Base-by-base conservation (phyloP, 2,888 invertebrate species). In the Drosophila mimetica region DNA sequence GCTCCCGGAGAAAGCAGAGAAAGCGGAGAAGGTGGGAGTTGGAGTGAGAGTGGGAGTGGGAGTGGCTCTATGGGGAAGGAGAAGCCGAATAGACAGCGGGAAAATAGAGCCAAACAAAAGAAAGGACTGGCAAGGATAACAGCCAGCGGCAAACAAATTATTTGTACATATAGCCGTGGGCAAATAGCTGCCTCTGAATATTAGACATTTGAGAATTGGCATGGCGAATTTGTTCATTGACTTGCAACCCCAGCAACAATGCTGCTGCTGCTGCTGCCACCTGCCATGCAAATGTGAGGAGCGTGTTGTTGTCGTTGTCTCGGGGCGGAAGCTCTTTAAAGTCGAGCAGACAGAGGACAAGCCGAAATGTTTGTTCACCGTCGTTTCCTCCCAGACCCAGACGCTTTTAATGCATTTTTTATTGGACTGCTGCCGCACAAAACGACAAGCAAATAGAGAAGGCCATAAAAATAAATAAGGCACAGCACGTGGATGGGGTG, bases 141-240 rank as follows among this genome's bases (percentile, higher is more conserved):
- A 76, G 46, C 46, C 34, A 71, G 66, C 13, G 44, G 57, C 32
- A 57, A 58, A 74, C 73, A 74, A 84, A 76, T 76, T 84, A 73
- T 81, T 70, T 84, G 64, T 74, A 75, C 81, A 76, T 71, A 73
- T 55, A 75, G 60, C 60, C 60, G 37, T 18, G 22, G 74, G 51
- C 66, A 69, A 78, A 86, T 76, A 75, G 71, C 81, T 81, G 61
- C 72, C 65, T 72, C 65, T 72, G 88, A 75, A 81, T 83, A 83
- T 88, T 88, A 86, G 86, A 86, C 88, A 77, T 88, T 80, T 84
- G 84, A 86, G 88, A 88, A 86, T 88, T 85, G 88, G 86, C 83
- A 77, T 77, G 66, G 69, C 77, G 73, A 85, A 76, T 82, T 79
- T 75, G 61, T 51, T 85, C 80, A 88, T 77, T 86, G 79, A 79